Percentiles rank a stretch among this genome's conserved stretches.
Conservation (phyloP, 1,140 invertebrate genomes). For the Chironomus tepperi region DNA sequence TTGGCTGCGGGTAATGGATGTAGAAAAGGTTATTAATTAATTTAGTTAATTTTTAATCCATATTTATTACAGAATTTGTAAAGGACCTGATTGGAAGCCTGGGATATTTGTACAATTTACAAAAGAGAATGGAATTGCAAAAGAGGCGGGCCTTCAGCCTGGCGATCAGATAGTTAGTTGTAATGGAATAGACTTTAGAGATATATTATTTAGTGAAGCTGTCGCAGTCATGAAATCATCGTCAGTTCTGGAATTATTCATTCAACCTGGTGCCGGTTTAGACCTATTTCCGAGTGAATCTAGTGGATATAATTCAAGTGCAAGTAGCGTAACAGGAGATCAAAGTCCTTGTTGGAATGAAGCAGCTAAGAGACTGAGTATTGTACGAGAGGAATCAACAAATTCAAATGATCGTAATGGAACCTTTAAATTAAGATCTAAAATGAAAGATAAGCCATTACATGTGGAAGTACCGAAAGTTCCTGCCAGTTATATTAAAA, state of each 20-base stretch:
- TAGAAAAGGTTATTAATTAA: constrained; percentile 24
- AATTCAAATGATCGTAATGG: constrained; percentile 35
- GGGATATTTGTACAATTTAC: constrained; percentile 87
- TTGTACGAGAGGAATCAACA: constrained; percentile 52
- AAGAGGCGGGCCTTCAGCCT: constrained; percentile 75
- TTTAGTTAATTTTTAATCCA: neutral
- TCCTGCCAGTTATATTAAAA: neutral
- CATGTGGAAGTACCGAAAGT: neutral
- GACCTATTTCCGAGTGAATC: constrained; percentile 71
- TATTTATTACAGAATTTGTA: constrained; percentile 57
- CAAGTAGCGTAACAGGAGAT: constrained; percentile 64
- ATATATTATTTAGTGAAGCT: constrained; percentile 72
- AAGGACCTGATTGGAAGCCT: constrained; percentile 73
- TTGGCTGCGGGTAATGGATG: constrained; percentile 50
- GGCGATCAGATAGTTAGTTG: constrained; percentile 89
- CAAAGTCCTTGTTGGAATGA: constrained; percentile 54
- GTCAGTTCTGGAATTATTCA: constrained; percentile 59
- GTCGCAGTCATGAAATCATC: constrained; percentile 68
- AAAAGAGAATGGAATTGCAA: constrained; percentile 77
- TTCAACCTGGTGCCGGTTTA: constrained; percentile 61
- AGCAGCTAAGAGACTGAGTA: constrained; percentile 50
- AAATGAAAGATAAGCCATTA: neutral
- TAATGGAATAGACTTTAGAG: constrained; percentile 70
- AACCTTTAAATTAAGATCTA: constrained; percentile 43
- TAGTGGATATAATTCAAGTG: constrained; percentile 70